Conservation (phyloP, 92 coral and sea anemone genomes). For the Isaurus tuberculatus region DNA sequence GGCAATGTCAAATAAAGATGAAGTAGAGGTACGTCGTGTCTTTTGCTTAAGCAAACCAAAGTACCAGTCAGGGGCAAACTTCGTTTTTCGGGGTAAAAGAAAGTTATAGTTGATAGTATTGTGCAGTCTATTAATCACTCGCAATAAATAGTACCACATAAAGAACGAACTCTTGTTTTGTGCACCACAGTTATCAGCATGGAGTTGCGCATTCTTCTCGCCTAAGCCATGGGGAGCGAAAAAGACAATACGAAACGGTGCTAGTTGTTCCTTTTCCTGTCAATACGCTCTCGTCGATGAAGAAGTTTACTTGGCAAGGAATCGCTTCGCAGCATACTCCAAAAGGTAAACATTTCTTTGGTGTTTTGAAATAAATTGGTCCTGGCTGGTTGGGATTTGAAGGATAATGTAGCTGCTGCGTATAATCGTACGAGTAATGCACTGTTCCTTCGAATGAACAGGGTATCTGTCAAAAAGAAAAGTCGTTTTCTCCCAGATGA, state of each 20-base stretch:
- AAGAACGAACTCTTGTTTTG: not conserved
- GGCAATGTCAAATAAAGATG: too few species aligned
- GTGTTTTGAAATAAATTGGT: not conserved
- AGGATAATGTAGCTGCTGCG: not conserved
- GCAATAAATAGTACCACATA: not conserved
- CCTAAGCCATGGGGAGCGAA: not conserved
- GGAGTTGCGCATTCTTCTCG: not conserved
- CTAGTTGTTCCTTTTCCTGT: not conserved
- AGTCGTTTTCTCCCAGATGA: conserved; percentile 21
- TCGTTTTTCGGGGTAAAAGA: too few species aligned
- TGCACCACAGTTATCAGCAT: not conserved
- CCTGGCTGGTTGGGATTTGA: not conserved
- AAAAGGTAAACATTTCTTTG: not conserved
- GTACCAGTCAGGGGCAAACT: too few species aligned
- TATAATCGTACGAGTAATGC: not conserved
- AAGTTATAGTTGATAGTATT: not conserved
- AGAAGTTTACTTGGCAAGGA: not conserved
- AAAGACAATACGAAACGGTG: not conserved
- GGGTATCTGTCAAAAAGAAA: conserved; percentile 8
- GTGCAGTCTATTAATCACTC: not conserved
- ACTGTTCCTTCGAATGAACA: conserved; percentile 8
- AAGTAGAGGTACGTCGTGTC: too few species aligned
- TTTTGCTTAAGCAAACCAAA: too few species aligned
- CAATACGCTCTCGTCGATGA: not conserved
- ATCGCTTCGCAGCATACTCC: conserved; percentile 4